Evolutionary conservation across 2,113 vertebrate genomes (phyloP).

Genomic region (Nanger granti): DNA sequence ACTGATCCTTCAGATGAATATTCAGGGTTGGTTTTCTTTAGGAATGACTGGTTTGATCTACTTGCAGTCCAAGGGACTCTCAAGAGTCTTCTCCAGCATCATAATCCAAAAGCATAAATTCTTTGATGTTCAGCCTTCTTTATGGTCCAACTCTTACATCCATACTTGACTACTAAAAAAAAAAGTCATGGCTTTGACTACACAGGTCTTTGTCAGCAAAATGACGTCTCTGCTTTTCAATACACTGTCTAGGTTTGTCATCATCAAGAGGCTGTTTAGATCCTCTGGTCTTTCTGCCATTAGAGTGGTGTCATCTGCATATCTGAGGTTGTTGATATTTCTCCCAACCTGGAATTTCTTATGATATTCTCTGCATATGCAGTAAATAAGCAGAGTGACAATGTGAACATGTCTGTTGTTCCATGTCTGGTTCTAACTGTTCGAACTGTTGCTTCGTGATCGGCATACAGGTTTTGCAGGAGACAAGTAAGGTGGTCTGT

Average conservation of each 20-base stretch:
- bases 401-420: neutral
- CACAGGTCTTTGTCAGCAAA: neutral
- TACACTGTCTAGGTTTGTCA: neutral
- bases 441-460: neutral
- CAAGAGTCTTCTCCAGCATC: neutral
- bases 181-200: neutral
- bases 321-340: neutral
- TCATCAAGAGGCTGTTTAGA: neutral
- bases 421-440: neutral
- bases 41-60: neutral
- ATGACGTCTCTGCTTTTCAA: neutral
- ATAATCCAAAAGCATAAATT: neutral
- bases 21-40: neutral
- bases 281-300: neutral
- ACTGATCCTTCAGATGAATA: neutral
- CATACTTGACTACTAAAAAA: neutral
- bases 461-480: accelerated
- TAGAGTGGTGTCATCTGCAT: neutral
- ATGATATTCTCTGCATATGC: neutral
- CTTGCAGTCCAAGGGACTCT: neutral
- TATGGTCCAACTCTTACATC: neutral
- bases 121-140: neutral
- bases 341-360: neutral
- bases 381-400: neutral
- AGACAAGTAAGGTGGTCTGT: neutral